Evolutionary conservation across 2,113 vertebrate genomes (phyloP), one percentile per base, ranked within the genome.

Genomic region (Engystomops pustulosus): DNA sequence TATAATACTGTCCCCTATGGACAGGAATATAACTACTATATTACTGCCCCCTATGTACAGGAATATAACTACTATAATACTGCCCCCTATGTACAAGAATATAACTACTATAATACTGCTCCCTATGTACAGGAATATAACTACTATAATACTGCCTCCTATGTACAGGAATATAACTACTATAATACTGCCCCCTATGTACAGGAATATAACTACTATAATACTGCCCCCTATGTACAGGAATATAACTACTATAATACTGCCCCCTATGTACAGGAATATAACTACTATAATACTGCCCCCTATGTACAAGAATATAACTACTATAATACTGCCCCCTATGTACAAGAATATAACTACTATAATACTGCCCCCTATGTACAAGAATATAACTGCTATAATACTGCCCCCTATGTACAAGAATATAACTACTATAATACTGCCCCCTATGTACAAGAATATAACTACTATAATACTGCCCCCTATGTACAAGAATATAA

Each of bases 71-170:
- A 23, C 53, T 55, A 55, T 55, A 55, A 55, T 55, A 55, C n/a
- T 55, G 53, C 51, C n/a, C n/a, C n/a, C n/a, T n/a, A n/a, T n/a
- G n/a, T n/a, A n/a, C n/a, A n/a, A n/a, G n/a, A n/a, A n/a, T n/a
- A n/a, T n/a, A n/a, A n/a, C n/a, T n/a, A n/a, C n/a, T n/a, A n/a
- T n/a, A 55, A 55, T 18, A 55, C n/a, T 41, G 38, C 38, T 8
- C 38, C 38, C n/a, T n/a, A 55, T 5, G 20, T n/a, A 55, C 51
- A 55, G 8, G 51, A 55, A 55, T 55, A 23, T 55, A 55, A 55
- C 53, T 55, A 23, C 53, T 55, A 55, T 55, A 55, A 55, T 55
- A 55, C n/a, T 55, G 53, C 51, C n/a, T n/a, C n/a, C n/a, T n/a
- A n/a, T n/a, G n/a, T n/a, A n/a, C n/a, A n/a, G n/a, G n/a, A n/a